These are phyloP conservation scores for Sipha maydis DNA, from an alignment of 2,888 invertebrate genomes.

Conservation along the genomic window DNA sequence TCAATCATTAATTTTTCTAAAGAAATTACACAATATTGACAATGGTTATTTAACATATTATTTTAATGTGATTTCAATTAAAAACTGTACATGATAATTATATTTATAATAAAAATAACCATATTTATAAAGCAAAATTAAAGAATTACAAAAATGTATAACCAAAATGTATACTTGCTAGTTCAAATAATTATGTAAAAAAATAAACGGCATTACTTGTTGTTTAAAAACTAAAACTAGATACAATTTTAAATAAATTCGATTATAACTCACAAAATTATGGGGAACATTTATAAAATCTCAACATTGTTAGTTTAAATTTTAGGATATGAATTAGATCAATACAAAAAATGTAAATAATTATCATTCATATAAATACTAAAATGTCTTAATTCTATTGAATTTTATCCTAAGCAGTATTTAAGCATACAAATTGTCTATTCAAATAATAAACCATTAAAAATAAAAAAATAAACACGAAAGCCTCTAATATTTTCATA, in stretches of 20 bases:
- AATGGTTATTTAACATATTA: not conserved
- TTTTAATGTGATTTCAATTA: not conserved
- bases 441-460: not conserved
- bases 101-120: constrained; percentile 1
- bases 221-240: constrained; percentile 24
- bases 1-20: not conserved
- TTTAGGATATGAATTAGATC: too few species aligned
- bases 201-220: constrained; percentile 9
- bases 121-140: constrained; percentile 2
- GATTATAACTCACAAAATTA: constrained; percentile 7
- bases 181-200: constrained; percentile 16
- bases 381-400: not conserved
- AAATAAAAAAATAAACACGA: not conserved
- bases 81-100: not conserved
- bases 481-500: not conserved
- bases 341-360: constrained; percentile 9
- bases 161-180: not conserved
- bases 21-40: not conserved
- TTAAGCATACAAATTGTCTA: not conserved
- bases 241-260: constrained; percentile 24
- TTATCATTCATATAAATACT: not conserved
- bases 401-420: not conserved
- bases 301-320: not conserved
- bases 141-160: constrained; percentile 31
- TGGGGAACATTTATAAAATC: not conserved